These are phyloP conservation scores for Malurus melanocephalus DNA, from an alignment of 2,113 vertebrate genomes.

Conservation along the genomic window DNA sequence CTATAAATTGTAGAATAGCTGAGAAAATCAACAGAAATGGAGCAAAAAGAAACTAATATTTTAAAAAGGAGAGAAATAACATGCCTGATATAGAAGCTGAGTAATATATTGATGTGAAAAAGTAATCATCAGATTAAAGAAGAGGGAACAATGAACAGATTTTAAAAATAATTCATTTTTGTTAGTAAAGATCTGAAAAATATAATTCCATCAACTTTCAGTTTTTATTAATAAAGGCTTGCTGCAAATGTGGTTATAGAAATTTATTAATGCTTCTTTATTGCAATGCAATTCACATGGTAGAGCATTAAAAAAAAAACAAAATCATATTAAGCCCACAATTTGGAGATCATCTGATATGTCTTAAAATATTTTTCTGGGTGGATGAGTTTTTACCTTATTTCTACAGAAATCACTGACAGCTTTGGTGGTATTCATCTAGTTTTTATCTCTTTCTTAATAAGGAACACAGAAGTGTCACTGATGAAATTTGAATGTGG, in stretches of 20 bases:
- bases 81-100: fast-evolving
- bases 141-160: not conserved
- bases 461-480: not conserved
- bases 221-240: not conserved
- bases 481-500: not conserved
- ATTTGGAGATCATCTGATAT: not conserved
- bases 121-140: not conserved
- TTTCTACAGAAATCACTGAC: not conserved
- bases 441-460: not conserved
- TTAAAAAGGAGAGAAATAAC: not conserved
- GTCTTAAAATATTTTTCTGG: not conserved
- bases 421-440: not conserved
- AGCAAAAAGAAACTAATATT: not conserved
- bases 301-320: not conserved
- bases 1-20: not conserved
- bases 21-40: not conserved
- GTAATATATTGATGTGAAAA: not conserved
- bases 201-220: not conserved
- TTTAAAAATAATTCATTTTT: not conserved
- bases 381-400: not conserved
- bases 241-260: not conserved
- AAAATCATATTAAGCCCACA: not conserved
- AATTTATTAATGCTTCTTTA: not conserved
- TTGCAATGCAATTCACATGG: not conserved
- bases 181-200: not conserved